Percentiles rank a stretch among this genome's conserved stretches.
Conservation (phyloP, 2,113 vertebrate genomes). For the Aphelocoma coerulescens region DNA sequence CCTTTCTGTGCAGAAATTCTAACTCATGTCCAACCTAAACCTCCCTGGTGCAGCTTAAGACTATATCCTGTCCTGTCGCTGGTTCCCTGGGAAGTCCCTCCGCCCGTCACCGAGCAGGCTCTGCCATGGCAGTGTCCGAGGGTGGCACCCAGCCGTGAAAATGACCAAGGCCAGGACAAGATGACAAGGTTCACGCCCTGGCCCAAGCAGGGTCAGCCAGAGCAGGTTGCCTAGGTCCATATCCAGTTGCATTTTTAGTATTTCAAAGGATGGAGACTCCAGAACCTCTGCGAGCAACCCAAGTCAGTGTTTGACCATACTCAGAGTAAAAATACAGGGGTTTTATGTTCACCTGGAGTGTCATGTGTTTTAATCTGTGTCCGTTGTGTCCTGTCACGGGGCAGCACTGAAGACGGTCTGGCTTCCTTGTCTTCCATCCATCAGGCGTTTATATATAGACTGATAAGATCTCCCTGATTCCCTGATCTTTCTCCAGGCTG, state of each 20-base stretch:
- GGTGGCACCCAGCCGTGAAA: not conserved
- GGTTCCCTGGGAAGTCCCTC: not conserved
- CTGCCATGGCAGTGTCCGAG: not conserved
- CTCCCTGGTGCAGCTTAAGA: no score
- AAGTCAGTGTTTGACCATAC: not conserved
- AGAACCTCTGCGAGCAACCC: not conserved
- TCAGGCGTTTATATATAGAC: not conserved
- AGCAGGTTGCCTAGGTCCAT: not conserved
- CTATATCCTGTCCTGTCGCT: not conserved
- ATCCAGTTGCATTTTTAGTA: not conserved
- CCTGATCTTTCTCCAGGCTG: not conserved
- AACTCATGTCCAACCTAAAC: not conserved
- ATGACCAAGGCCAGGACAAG: no score
- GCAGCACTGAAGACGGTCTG: not conserved
- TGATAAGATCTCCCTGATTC: not conserved
- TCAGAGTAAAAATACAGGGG: not conserved
- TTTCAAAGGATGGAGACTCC: not conserved
- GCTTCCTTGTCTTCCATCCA: not conserved
- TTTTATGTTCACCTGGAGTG: not conserved
- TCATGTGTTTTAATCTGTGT: not conserved
- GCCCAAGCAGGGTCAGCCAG: no score
- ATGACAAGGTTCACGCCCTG: not conserved
- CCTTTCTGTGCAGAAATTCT: not conserved
- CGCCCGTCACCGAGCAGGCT: fast-evolving
- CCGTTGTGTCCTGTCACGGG: not conserved